These are phyloP conservation scores for Hydra vulgaris DNA, from an alignment of 30 jellyfish, hydroid and myxozoan species.

Conservation along the genomic window DNA sequence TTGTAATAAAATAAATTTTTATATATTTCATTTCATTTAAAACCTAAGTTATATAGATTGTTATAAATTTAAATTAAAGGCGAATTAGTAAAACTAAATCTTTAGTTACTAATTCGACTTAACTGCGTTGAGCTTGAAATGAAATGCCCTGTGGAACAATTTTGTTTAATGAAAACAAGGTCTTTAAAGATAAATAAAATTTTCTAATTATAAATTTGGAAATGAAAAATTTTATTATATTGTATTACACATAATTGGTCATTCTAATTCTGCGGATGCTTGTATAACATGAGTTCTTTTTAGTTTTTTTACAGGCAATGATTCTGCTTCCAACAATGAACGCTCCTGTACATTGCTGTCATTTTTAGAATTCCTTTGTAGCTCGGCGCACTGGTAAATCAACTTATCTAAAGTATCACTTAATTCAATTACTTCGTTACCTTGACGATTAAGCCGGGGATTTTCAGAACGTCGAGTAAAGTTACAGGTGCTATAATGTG, in stretches of 20 bases:
- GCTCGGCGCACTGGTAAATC: constrained; percentile 57
- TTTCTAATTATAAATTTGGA: too few relatives aligned
- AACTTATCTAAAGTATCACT: constrained; percentile 72
- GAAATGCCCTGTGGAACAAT: too few relatives aligned
- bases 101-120: too few relatives aligned
- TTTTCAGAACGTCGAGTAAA: constrained; percentile 16
- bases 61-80: too few relatives aligned
- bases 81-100: too few relatives aligned
- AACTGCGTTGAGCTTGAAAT: too few relatives aligned
- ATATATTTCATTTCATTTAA: too few relatives aligned
- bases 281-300: not conserved
- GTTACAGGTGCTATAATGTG: not conserved
- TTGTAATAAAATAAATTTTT: too few relatives aligned
- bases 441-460: constrained; percentile 38
- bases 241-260: not conserved
- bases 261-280: not conserved
- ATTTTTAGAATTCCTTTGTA: constrained; percentile 28
- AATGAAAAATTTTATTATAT: too few relatives aligned
- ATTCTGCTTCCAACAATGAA: not conserved
- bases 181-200: too few relatives aligned
- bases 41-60: too few relatives aligned
- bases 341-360: not conserved
- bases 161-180: too few relatives aligned
- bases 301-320: not conserved
- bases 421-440: constrained; percentile 66